These are phyloP conservation scores for Gallinago media DNA, from an alignment of 2,113 vertebrate genomes.

Conservation along the genomic window DNA sequence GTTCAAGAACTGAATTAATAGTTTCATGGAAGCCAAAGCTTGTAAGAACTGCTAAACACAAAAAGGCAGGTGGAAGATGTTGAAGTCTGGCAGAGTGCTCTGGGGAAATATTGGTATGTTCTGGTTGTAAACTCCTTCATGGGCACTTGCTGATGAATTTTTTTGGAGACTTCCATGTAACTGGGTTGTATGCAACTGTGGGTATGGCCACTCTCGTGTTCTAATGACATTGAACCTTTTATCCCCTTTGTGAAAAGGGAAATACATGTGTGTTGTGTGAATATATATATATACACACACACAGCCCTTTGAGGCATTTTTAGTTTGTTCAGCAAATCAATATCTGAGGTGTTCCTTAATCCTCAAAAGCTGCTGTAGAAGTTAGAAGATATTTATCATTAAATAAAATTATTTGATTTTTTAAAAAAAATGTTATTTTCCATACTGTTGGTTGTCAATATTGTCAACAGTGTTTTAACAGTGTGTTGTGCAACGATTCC, in stretches of 20 bases:
- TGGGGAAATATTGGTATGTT: background rate
- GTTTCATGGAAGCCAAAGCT: background rate
- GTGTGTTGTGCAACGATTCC: background rate
- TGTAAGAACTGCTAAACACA: background rate
- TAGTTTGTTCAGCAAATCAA: background rate
- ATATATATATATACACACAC: fast-evolving
- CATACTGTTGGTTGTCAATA: background rate
- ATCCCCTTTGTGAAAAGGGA: background rate
- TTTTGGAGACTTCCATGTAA: background rate
- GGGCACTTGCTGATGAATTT: background rate
- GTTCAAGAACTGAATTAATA: background rate
- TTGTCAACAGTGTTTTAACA: background rate
- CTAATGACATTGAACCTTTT: background rate
- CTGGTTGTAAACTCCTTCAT: background rate
- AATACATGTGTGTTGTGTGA: background rate
- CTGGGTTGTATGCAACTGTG: background rate
- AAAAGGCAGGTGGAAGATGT: background rate
- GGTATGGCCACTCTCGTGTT: background rate
- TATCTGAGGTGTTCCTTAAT: background rate
- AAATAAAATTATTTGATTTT: background rate
- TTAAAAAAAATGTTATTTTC: background rate
- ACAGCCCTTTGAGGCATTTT: background rate
- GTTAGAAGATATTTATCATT: background rate
- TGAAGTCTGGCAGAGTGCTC: background rate
- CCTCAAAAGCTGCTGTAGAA: background rate